These are phyloP conservation scores for Triops longicaudatus DNA, from an alignment of 1,140 invertebrate genomes.

Conservation along the genomic window DNA sequence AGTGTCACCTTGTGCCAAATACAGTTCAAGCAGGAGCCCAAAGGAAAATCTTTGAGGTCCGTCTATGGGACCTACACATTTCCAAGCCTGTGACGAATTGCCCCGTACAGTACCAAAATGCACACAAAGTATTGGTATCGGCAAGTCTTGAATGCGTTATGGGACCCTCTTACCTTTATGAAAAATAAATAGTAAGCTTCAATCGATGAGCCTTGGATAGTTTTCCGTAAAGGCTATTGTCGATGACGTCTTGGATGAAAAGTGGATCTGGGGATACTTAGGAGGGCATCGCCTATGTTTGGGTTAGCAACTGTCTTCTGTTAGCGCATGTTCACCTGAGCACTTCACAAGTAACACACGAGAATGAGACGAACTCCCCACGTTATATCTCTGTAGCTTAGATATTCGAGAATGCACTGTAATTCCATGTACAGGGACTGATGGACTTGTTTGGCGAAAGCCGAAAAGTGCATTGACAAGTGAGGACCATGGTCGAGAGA, in stretches of 20 bases:
- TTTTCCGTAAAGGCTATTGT: background rate
- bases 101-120: too few relatives aligned
- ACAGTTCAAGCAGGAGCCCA: too few relatives aligned
- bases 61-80: too few relatives aligned
- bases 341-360: background rate
- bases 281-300: background rate
- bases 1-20: too few relatives aligned
- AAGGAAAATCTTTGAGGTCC: too few relatives aligned
- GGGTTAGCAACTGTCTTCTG: background rate
- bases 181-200: background rate
- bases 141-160: background rate
- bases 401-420: background rate
- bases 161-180: constrained; percentile 4
- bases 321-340: background rate
- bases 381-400: background rate
- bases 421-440: background rate
- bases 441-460: background rate
- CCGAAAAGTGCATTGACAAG: background rate
- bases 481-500: background rate
- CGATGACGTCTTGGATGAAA: background rate
- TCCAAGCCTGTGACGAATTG: too few relatives aligned
- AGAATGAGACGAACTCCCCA: background rate
- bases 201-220: background rate
- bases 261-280: background rate
- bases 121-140: too few relatives aligned